A percentile compares a stretch with the other conserved stretches of the same genome.
Conservation (phyloP, 2,888 invertebrate species). For the Hypsopygia costalis region DNA sequence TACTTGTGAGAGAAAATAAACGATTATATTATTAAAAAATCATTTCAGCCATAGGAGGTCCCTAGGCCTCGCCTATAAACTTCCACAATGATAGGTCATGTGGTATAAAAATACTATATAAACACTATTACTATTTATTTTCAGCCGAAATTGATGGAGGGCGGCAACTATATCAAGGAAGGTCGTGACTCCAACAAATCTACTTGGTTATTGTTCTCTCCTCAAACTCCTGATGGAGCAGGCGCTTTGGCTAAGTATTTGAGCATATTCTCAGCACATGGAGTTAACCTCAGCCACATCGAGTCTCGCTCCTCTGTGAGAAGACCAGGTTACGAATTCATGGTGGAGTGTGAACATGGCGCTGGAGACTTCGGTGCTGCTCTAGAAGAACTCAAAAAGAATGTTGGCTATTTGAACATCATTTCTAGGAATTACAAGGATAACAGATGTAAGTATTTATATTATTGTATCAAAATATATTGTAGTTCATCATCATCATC, state of each 20-base stretch:
- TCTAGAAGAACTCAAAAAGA: slow-evolving; percentile 85
- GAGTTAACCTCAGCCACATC: slow-evolving; percentile 94
- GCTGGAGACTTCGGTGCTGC: slow-evolving; percentile 87
- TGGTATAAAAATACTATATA: no score
- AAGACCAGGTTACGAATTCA: slow-evolving; percentile 93
- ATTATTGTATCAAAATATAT: no score
- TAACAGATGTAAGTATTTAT: slow-evolving; percentile 81
- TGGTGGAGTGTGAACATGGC: slow-evolving; percentile 93
- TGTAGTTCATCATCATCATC: no score
- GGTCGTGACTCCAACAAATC: slow-evolving; percentile 88
- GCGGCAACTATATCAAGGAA: slow-evolving; percentile 91
- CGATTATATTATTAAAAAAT: no score
- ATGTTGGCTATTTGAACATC: slow-evolving; percentile 90
- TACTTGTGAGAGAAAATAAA: no score
- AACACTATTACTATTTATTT: no score
- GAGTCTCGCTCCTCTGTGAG: slow-evolving; percentile 94
- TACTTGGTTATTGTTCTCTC: slow-evolving; percentile 92
- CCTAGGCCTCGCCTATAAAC: no score
- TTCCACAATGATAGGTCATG: no score
- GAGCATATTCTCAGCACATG: slow-evolving; percentile 90
- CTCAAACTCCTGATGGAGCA: slow-evolving; percentile 88
- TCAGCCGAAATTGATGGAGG: slow-evolving; percentile 89
- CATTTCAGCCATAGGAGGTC: no score
- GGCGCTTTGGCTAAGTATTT: slow-evolving; percentile 94
- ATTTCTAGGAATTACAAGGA: slow-evolving; percentile 93